A percentile compares a stretch with the other conserved stretches of the same genome.
Evolutionary conservation across 1,140 invertebrate species (phyloP).

Genomic region (Zaprionus inermis): DNA sequence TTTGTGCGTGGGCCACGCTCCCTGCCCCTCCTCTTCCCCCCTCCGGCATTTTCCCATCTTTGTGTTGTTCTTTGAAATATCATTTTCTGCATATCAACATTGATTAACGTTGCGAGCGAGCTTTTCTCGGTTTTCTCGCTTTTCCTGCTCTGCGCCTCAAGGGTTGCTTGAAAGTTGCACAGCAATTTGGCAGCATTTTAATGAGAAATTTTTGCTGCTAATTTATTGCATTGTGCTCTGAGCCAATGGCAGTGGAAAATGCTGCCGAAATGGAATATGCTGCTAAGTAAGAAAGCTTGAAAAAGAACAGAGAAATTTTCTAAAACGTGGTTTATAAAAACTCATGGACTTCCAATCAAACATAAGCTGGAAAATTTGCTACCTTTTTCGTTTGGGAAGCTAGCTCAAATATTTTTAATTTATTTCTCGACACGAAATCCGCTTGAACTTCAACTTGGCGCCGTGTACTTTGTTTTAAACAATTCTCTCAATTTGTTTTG

Average conservation of each 20-base stretch:
- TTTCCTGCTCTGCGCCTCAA: conserved; percentile 5
- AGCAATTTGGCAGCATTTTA: conserved; percentile 65
- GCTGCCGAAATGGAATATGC: neutral
- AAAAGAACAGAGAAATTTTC: too few relatives aligned
- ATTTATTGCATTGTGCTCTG: conserved; percentile 59
- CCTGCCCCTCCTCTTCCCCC: neutral
- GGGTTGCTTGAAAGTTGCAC: conserved; percentile 42
- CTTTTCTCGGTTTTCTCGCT: too few relatives aligned
- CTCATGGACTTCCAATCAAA: too few relatives aligned
- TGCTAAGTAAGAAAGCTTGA: neutral
- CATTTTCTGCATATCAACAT: conserved; percentile 54
- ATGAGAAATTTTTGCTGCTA: conserved; percentile 57
- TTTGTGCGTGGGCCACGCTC: conserved; percentile 6
- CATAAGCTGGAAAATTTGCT: too few relatives aligned
- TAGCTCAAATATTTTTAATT: conserved; percentile 24
- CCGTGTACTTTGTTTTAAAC: conserved; percentile 71
- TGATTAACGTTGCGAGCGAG: conserved; percentile 39
- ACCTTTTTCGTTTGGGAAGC: neutral
- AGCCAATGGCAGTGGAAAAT: neutral
- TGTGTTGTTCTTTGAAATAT: conserved; percentile 20
- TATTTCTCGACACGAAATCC: conserved; percentile 50
- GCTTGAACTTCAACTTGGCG: conserved; percentile 37
- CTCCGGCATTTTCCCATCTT: neutral
- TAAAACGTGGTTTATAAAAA: too few relatives aligned
- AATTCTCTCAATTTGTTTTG: conserved; percentile 82